Conservation (phyloP, 2,888 invertebrate genomes). For the Oscheius sp. region DNA sequence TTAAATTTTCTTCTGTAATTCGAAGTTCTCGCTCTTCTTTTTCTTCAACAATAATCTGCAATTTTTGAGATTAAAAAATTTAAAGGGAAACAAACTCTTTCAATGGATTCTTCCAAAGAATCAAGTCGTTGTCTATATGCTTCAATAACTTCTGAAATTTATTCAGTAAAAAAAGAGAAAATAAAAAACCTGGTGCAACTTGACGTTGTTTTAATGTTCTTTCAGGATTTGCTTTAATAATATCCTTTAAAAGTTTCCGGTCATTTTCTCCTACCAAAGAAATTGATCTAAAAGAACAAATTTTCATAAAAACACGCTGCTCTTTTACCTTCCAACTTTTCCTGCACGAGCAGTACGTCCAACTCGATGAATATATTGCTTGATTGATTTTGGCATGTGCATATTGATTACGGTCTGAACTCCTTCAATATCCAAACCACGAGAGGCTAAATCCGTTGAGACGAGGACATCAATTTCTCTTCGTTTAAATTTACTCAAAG, state of each 20-base stretch:
- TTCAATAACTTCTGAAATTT: slow-evolving; percentile 83
- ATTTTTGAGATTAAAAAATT: too few relatives aligned
- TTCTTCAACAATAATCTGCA: slow-evolving; percentile 25
- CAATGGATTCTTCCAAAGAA: slow-evolving; percentile 83
- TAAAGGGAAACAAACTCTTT: neutral
- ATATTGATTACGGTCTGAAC: slow-evolving; percentile 96
- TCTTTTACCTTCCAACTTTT: slow-evolving; percentile 80
- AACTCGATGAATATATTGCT: slow-evolving; percentile 95
- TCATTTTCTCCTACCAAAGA: slow-evolving; percentile 94
- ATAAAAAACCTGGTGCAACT: slow-evolving; percentile 59
- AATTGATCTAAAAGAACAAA: slow-evolving; percentile 78
- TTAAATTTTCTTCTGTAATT: slow-evolving; percentile 56
- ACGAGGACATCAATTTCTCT: slow-evolving; percentile 80
- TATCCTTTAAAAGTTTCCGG: slow-evolving; percentile 88
- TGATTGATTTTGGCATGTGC: slow-evolving; percentile 90
- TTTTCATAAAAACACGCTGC: neutral
- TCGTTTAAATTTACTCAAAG: slow-evolving; percentile 68
- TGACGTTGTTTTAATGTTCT: slow-evolving; percentile 65
- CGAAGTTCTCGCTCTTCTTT: slow-evolving; percentile 43
- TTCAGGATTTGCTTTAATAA: slow-evolving; percentile 78
- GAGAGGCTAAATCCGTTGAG: slow-evolving; percentile 91
- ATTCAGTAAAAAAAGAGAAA: neutral
- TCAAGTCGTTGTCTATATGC: slow-evolving; percentile 85
- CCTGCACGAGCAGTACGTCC: slow-evolving; percentile 97
- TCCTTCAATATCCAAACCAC: slow-evolving; percentile 95